Percentiles rank a stretch among this genome's conserved stretches.
Evolutionary conservation across 2,113 vertebrate species (phyloP).

Genomic region (Maccullochella peelii): DNA sequence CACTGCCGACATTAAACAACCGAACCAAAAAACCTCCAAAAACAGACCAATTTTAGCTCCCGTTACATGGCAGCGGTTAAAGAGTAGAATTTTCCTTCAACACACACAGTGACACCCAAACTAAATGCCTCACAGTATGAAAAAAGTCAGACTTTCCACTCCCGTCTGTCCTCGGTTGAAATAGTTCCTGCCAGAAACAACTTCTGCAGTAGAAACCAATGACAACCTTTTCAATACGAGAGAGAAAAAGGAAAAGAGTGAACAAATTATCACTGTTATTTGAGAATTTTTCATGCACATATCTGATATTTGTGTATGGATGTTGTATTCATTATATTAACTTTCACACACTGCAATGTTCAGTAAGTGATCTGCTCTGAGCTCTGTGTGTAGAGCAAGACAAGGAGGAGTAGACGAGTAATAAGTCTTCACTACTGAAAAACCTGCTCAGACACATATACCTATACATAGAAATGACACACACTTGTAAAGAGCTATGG

Average conservation of each 20-base stretch:
- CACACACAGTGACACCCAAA: constrained; percentile 36
- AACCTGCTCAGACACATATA: constrained; percentile 51
- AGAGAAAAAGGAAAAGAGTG: constrained; percentile 5
- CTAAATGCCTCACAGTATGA: constrained; percentile 1
- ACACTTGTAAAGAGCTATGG: constrained; percentile 7
- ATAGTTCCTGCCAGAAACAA: constrained; percentile 55
- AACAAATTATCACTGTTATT: constrained; percentile 8
- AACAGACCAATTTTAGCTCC: constrained; percentile 18
- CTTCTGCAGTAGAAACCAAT: constrained; percentile 46
- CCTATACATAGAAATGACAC: constrained; percentile 16
- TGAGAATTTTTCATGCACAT: background rate
- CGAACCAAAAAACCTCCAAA: background rate
- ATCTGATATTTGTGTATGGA: background rate
- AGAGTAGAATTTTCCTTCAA: constrained; percentile 32
- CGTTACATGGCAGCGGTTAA: background rate
- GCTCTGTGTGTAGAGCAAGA: background rate
- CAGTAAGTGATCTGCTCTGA: background rate
- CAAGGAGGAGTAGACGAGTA: background rate
- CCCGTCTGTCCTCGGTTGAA: constrained; percentile 34
- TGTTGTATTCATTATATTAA: background rate
- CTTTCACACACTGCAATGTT: background rate
- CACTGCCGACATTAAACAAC: constrained; percentile 3
- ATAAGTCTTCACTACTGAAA: background rate
- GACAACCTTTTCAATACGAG: background rate
- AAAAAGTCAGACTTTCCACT: constrained; percentile 56